These are phyloP conservation scores for Lasiurus borealis DNA, from an alignment of 2,113 vertebrate genomes.

Conservation along the genomic window DNA sequence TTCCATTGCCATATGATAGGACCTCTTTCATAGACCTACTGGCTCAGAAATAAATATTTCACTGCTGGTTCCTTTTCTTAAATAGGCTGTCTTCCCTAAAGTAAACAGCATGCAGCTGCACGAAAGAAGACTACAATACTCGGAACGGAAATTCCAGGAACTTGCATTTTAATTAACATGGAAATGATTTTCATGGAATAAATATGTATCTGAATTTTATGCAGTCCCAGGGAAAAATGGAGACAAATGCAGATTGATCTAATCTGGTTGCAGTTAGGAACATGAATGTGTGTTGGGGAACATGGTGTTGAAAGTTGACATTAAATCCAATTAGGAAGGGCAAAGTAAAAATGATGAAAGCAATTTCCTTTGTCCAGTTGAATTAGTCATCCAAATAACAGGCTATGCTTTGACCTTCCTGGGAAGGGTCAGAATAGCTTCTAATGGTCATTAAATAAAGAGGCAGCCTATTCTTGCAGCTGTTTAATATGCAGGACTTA, in stretches of 20 bases:
- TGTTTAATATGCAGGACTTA: slow-evolving; percentile 14
- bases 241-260: slow-evolving; percentile 71
- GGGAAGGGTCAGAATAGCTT: slow-evolving; percentile 54
- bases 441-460: slow-evolving; percentile 49
- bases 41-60: neutral
- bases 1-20: neutral
- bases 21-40: neutral
- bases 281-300: slow-evolving; percentile 34
- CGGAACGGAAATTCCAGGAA: slow-evolving; percentile 83
- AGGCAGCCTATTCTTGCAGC: slow-evolving; percentile 28
- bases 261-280: slow-evolving; percentile 64
- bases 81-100: slow-evolving; percentile 44
- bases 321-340: slow-evolving; percentile 76
- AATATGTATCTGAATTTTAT: slow-evolving; percentile 71
- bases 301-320: slow-evolving; percentile 65
- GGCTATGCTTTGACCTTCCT: slow-evolving; percentile 74
- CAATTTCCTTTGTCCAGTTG: slow-evolving; percentile 77
- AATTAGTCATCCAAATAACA: slow-evolving; percentile 61
- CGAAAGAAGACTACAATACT: slow-evolving; percentile 77
- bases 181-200: slow-evolving; percentile 80
- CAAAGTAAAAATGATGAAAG: slow-evolving; percentile 66
- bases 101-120: slow-evolving; percentile 73
- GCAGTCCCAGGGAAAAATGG: slow-evolving; percentile 46
- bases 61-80: neutral
- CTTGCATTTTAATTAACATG: slow-evolving; percentile 81